Evolutionary conservation across 2,888 invertebrate species (phyloP).

Genomic region (Scaeva pyrastri): DNA sequence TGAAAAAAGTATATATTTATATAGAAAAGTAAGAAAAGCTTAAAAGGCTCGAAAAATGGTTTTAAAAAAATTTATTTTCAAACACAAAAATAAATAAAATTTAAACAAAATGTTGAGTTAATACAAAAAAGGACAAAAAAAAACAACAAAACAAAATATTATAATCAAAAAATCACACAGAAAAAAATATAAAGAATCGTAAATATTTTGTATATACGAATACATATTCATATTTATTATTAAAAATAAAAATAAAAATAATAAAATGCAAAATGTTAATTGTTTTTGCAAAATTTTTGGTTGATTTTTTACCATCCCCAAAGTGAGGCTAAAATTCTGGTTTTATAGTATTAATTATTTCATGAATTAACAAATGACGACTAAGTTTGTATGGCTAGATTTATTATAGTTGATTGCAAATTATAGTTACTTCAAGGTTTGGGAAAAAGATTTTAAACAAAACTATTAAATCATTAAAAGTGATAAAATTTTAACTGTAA

Average conservation of each 20-base stretch:
- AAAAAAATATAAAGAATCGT: conserved; percentile 46
- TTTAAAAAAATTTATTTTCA: conserved; percentile 1
- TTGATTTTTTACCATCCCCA: too few relatives aligned
- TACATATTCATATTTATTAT: conserved; percentile 68
- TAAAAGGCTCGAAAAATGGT: conserved; percentile 5
- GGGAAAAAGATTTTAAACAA: too few relatives aligned
- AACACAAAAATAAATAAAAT: not conserved
- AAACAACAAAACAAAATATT: conserved; percentile 1
- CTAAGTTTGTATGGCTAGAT: too few relatives aligned
- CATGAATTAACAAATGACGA: too few relatives aligned
- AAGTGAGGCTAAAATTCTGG: too few relatives aligned
- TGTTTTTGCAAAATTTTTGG: not conserved
- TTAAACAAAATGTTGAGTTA: conserved; percentile 41
- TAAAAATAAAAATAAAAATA: conserved; percentile 57
- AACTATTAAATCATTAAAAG: too few relatives aligned
- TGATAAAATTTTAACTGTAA: too few relatives aligned
- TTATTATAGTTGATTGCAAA: too few relatives aligned
- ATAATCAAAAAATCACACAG: conserved; percentile 20
- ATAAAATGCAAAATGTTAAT: conserved; percentile 1
- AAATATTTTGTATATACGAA: conserved; percentile 75
- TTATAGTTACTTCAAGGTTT: too few relatives aligned
- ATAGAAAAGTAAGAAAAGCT: conserved; percentile 42
- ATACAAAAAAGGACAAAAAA: not conserved
- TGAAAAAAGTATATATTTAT: conserved; percentile 17
- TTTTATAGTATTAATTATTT: too few relatives aligned